Percentiles rank a stretch among this genome's conserved stretches.
Evolutionary conservation across 2,113 vertebrate genomes (phyloP).

Genomic region (Chaetura pelagica): DNA sequence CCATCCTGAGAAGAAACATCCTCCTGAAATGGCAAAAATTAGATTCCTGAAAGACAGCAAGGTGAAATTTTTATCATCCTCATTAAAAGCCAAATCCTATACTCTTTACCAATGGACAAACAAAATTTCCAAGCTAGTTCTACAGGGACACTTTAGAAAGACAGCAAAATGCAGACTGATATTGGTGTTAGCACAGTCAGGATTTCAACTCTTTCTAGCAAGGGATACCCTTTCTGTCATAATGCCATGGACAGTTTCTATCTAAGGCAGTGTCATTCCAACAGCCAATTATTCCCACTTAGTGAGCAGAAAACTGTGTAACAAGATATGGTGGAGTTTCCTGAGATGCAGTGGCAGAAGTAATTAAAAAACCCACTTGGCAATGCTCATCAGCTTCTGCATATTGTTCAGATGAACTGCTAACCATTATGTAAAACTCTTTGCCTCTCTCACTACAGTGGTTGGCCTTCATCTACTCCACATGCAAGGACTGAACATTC

Average conservation of each 20-base stretch:
- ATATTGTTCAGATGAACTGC: neutral
- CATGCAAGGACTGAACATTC: neutral
- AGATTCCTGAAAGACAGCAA: neutral
- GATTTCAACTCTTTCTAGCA: neutral
- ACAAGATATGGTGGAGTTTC: neutral
- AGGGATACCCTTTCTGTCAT: neutral
- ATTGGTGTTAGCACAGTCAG: neutral
- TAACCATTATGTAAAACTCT: neutral
- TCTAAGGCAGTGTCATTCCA: neutral
- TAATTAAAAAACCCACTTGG: neutral
- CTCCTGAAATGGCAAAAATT: neutral
- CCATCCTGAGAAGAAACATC: neutral
- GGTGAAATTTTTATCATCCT: neutral
- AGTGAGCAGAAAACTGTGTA: neutral
- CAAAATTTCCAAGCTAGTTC: neutral
- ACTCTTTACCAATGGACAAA: neutral
- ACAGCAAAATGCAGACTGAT: neutral
- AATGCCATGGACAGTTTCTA: neutral
- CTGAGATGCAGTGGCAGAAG: neutral
- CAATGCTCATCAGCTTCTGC: neutral
- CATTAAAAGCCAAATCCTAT: neutral
- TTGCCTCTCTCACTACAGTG: neutral
- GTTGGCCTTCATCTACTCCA: neutral
- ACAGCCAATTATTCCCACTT: conserved; percentile 1
- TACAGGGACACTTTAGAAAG: neutral